phyloP scores from a whole-genome alignment of 2,888 invertebrate species.

The Empis stercorea region DNA sequence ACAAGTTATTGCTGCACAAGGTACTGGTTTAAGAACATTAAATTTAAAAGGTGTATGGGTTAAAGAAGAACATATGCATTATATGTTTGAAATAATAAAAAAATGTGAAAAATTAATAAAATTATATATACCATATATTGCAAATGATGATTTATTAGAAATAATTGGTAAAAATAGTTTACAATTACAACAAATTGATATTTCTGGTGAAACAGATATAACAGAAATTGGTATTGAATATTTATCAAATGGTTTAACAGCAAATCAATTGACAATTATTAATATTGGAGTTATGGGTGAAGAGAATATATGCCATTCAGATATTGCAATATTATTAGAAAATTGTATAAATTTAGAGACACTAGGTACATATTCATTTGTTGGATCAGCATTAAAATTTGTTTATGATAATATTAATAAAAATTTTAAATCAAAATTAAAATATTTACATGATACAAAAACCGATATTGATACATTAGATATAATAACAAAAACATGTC shows the following conservation, averaged over 20 bases:
- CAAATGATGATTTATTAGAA: constrained; percentile 53
- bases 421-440: constrained; percentile 48
- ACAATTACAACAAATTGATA: constrained; percentile 46
- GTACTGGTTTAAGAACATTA: constrained; percentile 47
- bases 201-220: constrained; percentile 58
- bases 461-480: constrained; percentile 46
- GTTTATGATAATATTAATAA: constrained; percentile 42
- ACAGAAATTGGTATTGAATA: constrained; percentile 49
- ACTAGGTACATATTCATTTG: constrained; percentile 53
- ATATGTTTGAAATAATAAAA: constrained; percentile 47
- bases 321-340: constrained; percentile 48
- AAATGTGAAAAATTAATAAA: constrained; percentile 46
- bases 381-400: constrained; percentile 47
- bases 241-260: constrained; percentile 42
- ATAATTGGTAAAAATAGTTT: constrained; percentile 44
- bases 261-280: constrained; percentile 45
- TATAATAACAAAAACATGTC: constrained; percentile 47
- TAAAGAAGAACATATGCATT: constrained; percentile 51
- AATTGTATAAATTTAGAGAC: constrained; percentile 50
- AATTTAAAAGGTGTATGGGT: constrained; percentile 64
- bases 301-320: constrained; percentile 51
- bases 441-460: constrained; percentile 52
- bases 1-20: constrained; percentile 49
- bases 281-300: constrained; percentile 60
- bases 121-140: constrained; percentile 52